Evolutionary conservation across 2,113 vertebrate genomes (phyloP).

Genomic region (Coracopsis vasa): DNA sequence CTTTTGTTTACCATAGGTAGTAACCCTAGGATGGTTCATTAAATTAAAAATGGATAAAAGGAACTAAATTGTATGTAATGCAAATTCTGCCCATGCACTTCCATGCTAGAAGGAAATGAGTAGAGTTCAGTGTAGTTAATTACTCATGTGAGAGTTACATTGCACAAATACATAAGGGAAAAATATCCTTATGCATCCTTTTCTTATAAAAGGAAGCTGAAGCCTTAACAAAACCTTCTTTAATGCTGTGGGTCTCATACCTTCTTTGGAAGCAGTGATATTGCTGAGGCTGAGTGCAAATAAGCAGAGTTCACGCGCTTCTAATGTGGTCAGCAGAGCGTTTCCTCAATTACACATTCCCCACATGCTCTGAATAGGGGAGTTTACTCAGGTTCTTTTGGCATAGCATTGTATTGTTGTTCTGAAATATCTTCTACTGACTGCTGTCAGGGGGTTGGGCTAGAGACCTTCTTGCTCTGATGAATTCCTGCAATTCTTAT

Average conservation of each 20-base stretch:
- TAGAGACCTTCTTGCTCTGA: neutral
- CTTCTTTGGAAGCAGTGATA: neutral
- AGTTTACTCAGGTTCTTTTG: neutral
- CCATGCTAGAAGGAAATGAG: neutral
- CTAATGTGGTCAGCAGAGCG: neutral
- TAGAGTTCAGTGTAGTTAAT: neutral
- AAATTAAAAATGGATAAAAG: slow-evolving; percentile 38
- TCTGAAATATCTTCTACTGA: neutral
- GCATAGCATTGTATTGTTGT: neutral
- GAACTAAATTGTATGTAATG: neutral
- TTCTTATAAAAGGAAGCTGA: neutral
- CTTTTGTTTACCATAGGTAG: slow-evolving; percentile 15
- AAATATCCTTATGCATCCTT: neutral
- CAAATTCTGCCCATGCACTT: slow-evolving; percentile 2
- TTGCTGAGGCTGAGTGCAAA: neutral
- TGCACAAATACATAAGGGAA: neutral
- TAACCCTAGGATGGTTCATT: neutral
- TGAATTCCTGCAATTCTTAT: slow-evolving; percentile 16
- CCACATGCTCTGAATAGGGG: neutral
- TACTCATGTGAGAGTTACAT: neutral
- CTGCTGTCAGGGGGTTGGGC: neutral
- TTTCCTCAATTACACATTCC: slow-evolving; percentile 6
- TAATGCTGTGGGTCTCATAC: neutral
- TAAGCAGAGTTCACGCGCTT: neutral
- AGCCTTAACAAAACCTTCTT: neutral